Percentiles rank a stretch among this genome's conserved stretches.
These are phyloP conservation scores for Spisula subtruncata DNA, from an alignment of 2,888 invertebrate species.

Conservation along the genomic window DNA sequence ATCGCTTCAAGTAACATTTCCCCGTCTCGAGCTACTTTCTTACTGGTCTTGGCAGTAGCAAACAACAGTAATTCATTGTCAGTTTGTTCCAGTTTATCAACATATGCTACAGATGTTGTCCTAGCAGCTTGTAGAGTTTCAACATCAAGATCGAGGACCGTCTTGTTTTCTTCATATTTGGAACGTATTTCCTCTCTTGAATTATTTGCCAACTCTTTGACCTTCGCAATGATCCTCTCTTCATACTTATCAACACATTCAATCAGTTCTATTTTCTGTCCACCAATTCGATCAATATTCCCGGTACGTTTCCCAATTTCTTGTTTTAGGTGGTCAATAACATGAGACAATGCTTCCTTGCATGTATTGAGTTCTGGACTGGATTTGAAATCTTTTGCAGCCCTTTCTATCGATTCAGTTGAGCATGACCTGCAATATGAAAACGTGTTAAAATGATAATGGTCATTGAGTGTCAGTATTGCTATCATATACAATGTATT, in stretches of 20 bases:
- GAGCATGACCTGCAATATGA: conserved; percentile 11
- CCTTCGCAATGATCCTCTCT: background rate
- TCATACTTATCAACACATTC: conserved; percentile 6
- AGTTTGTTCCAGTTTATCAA: conserved; percentile 1
- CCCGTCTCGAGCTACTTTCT: background rate
- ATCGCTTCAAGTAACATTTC: background rate
- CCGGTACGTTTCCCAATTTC: background rate
- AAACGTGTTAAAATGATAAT: background rate
- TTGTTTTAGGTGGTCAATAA: background rate
- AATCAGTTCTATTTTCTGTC: conserved; percentile 10
- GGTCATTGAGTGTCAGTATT: too few species aligned
- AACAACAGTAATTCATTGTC: background rate
- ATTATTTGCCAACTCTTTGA: conserved; percentile 1
- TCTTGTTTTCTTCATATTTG: conserved; percentile 11
- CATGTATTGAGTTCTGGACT: background rate
- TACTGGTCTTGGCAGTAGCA: conserved; percentile 6
- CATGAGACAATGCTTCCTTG: background rate
- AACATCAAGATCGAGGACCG: background rate
- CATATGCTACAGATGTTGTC: background rate
- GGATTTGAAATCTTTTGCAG: background rate
- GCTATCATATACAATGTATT: too few species aligned
- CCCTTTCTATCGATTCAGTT: background rate
- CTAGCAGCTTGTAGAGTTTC: background rate
- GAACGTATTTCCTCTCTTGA: conserved; percentile 22
- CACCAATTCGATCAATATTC: background rate